Evolutionary conservation across 2,888 invertebrate genomes (phyloP).

Genomic region (Hypselothyrea guttata): DNA sequence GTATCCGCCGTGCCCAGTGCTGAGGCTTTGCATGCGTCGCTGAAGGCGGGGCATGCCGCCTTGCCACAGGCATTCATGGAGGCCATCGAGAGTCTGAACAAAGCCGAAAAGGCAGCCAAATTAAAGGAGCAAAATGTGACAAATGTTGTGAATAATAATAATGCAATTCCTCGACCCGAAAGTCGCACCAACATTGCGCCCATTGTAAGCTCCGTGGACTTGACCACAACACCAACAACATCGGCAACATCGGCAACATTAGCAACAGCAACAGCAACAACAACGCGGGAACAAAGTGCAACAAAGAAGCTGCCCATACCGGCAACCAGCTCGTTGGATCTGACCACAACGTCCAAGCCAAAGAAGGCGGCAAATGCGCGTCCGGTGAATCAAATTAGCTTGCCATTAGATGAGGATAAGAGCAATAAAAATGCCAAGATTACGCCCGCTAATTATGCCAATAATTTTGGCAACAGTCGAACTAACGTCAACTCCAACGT

Average conservation of each 20-base stretch:
- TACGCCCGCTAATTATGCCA: constrained; percentile 20
- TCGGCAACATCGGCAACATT: neutral
- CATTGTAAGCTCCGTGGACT: constrained; percentile 29
- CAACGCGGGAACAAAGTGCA: no score
- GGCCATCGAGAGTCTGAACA: constrained; percentile 16
- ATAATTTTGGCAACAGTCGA: constrained; percentile 18
- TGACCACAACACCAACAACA: constrained; percentile 16
- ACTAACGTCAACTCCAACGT: no score
- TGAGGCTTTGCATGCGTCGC: constrained; percentile 22
- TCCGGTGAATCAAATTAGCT: no score
- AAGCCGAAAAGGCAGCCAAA: constrained; percentile 27
- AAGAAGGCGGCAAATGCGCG: no score
- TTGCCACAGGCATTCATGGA: constrained; percentile 16
- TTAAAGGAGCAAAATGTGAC: constrained; percentile 4
- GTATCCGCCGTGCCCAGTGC: neutral
- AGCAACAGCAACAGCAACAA: no score
- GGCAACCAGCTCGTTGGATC: constrained; percentile 25
- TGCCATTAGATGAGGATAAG: constrained; percentile 4
- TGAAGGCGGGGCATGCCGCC: constrained; percentile 4
- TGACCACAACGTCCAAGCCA: constrained; percentile 8
- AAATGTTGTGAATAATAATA: constrained; percentile 4
- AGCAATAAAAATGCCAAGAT: neutral
- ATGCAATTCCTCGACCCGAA: neutral
- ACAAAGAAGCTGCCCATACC: constrained; percentile 3
- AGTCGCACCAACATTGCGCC: neutral